These are phyloP conservation scores for Mesaphorura yosii DNA, from an alignment of 1,140 invertebrate genomes.

Conservation along the genomic window DNA sequence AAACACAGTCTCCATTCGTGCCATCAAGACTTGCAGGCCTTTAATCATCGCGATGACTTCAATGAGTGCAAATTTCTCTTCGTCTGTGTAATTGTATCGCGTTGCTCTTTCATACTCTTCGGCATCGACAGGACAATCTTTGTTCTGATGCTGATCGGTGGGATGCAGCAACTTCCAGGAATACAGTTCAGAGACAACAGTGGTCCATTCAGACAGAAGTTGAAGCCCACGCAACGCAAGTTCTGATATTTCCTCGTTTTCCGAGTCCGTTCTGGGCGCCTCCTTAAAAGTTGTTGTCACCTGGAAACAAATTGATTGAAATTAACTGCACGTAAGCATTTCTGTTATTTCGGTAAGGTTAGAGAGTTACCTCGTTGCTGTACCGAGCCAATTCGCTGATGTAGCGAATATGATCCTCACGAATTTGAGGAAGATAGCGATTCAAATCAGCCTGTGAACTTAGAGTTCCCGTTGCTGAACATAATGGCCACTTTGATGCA, in stretches of 20 bases:
- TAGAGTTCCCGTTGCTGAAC: slow-evolving; percentile 57
- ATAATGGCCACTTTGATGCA: slow-evolving; percentile 80
- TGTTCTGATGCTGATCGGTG: slow-evolving; percentile 92
- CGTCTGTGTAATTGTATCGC: slow-evolving; percentile 74
- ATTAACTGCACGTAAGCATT: neutral
- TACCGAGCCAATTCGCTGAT: slow-evolving; percentile 92
- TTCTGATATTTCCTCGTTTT: slow-evolving; percentile 87
- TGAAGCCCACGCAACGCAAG: slow-evolving; percentile 84
- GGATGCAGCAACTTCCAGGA: slow-evolving; percentile 97
- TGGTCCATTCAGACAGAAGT: slow-evolving; percentile 91
- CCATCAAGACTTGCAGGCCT: slow-evolving; percentile 93
- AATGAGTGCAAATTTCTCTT: slow-evolving; percentile 96
- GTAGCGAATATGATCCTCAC: slow-evolving; percentile 94
- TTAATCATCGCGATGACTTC: slow-evolving; percentile 99
- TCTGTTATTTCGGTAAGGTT: neutral
- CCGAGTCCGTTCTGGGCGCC: slow-evolving; percentile 66
- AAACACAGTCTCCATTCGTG: slow-evolving; percentile 94
- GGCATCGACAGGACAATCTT: slow-evolving; percentile 88
- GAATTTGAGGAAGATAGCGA: slow-evolving; percentile 84
- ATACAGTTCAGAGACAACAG: slow-evolving; percentile 92
- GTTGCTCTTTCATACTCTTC: slow-evolving; percentile 94
- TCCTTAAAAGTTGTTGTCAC: slow-evolving; percentile 84
- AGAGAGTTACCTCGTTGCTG: slow-evolving; percentile 65
- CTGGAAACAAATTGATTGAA: slow-evolving; percentile 23
- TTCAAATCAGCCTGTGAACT: slow-evolving; percentile 93